Conservation (phyloP, 2,888 invertebrate genomes). For the Drosophila quasianomalipes region DNA sequence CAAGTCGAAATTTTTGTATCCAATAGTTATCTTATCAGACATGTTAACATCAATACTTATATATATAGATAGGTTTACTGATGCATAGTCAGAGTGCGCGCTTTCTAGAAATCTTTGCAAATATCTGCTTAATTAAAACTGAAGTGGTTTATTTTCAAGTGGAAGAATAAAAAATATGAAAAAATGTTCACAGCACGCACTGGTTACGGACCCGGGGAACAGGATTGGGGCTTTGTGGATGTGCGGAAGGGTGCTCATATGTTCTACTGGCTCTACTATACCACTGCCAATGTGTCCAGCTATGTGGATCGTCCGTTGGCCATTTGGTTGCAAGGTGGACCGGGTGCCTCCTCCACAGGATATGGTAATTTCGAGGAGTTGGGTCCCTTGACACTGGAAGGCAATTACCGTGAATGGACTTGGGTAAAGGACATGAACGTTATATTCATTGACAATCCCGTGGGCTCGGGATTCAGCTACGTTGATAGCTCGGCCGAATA, state of each 20-base stretch:
- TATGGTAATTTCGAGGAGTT: conserved; percentile 95
- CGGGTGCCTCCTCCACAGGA: conserved; percentile 92
- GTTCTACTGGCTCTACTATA: conserved; percentile 95
- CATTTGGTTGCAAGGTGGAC: conserved; percentile 96
- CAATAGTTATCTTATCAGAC: no score
- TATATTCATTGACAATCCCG: conserved; percentile 95
- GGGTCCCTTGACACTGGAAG: conserved; percentile 90
- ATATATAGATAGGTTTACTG: no score
- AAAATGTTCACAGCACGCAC: conserved; percentile 58
- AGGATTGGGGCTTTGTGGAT: conserved; percentile 91
- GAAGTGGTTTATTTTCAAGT: neutral
- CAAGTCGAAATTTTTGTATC: no score
- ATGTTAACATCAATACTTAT: no score
- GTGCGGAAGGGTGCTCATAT: conserved; percentile 91
- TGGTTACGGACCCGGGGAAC: conserved; percentile 88
- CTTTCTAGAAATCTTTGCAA: neutral
- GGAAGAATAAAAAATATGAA: neutral
- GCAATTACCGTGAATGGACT: conserved; percentile 89
- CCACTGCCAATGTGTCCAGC: conserved; percentile 87
- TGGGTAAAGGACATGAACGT: conserved; percentile 94
- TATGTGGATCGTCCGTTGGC: conserved; percentile 90
- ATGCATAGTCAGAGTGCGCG: no score
- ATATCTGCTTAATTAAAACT: conserved; percentile 23
- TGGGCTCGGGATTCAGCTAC: conserved; percentile 95
- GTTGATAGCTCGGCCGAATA: conserved; percentile 87